Evolutionary conservation across 2,888 invertebrate species (phyloP).

Genomic region (Muschampia plurimacula): DNA sequence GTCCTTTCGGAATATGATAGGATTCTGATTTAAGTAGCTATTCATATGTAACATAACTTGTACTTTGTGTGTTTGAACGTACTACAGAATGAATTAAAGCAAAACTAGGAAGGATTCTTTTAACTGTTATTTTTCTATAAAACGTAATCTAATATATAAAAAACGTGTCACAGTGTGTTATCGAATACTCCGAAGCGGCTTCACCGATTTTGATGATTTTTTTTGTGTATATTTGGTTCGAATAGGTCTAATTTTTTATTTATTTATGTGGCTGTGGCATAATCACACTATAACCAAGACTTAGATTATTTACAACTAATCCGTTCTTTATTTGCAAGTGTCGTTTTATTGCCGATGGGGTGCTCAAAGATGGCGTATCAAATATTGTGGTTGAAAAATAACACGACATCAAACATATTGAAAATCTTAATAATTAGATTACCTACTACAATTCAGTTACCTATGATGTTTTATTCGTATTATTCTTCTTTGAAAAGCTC

Average conservation of each 20-base stretch:
- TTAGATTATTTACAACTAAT: not conserved
- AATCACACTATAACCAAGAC: too few relatives aligned
- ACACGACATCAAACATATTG: not conserved
- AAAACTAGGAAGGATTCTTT: not conserved
- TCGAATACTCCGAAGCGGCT: too few relatives aligned
- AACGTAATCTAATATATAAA: too few relatives aligned
- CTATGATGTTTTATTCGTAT: not conserved
- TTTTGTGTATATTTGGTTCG: too few relatives aligned
- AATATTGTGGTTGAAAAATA: too few relatives aligned
- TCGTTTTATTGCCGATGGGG: not conserved
- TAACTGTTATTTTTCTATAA: too few relatives aligned
- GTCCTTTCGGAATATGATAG: slow-evolving; percentile 17
- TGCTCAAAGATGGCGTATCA: too few relatives aligned
- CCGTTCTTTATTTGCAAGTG: not conserved
- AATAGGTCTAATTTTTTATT: too few relatives aligned
- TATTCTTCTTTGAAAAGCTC: not conserved
- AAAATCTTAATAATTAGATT: not conserved
- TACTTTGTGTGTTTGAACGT: not conserved
- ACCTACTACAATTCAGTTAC: too few relatives aligned
- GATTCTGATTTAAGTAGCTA: not conserved
- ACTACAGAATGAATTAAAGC: not conserved
- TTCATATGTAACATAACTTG: not conserved
- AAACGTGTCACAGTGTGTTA: too few relatives aligned
- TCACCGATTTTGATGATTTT: too few relatives aligned
- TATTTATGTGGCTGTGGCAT: too few relatives aligned